Conservation (phyloP, 1,140 invertebrate genomes). For the Apis cerana region DNA sequence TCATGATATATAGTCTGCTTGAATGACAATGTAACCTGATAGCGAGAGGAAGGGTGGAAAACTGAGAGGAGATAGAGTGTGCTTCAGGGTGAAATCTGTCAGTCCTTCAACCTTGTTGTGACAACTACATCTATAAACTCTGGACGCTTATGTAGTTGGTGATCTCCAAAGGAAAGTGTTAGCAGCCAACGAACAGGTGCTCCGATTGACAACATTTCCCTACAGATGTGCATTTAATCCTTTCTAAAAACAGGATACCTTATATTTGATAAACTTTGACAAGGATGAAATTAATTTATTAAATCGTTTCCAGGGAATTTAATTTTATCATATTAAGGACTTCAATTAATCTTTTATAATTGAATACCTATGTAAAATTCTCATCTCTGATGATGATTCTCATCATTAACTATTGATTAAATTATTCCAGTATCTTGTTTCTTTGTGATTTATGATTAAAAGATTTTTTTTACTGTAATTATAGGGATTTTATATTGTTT, state of each 20-base stretch:
- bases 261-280: no score
- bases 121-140: conserved; percentile 2
- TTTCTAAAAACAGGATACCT: background rate
- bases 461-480: no score
- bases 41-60: background rate
- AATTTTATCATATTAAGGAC: no score
- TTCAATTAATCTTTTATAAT: no score
- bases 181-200: background rate
- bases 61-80: background rate
- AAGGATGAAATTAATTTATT: no score
- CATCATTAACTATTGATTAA: no score
- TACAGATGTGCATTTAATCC: background rate
- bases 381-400: no score
- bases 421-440: no score
- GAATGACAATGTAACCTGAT: background rate
- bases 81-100: background rate
- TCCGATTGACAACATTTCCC: background rate
- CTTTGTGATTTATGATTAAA: no score
- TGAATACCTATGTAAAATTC: no score
- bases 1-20: background rate
- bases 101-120: background rate
- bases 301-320: no score
- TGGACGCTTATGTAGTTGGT: background rate
- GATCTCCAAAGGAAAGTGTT: background rate
- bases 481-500: no score